Conservation (phyloP, 2,888 invertebrate genomes). For the Eilema depressum region DNA sequence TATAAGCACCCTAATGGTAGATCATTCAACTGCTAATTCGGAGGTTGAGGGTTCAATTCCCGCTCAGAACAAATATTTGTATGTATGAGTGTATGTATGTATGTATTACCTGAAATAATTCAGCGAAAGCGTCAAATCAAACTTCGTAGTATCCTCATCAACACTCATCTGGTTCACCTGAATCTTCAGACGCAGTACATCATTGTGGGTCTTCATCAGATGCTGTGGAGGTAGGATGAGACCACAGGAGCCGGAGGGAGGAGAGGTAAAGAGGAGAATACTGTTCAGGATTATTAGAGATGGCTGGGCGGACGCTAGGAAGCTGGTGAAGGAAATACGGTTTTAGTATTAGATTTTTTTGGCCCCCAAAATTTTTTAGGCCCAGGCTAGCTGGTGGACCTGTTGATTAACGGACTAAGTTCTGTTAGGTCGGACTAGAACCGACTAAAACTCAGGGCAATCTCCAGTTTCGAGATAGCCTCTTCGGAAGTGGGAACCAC, state of each 20-base stretch:
- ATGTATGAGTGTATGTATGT: too few relatives aligned
- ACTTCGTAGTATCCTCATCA: conserved; percentile 39
- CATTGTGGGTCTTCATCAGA: conserved; percentile 51
- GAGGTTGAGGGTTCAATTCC: too few relatives aligned
- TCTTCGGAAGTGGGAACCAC: too few relatives aligned
- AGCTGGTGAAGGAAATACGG: conserved; percentile 54
- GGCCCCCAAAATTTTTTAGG: too few relatives aligned
- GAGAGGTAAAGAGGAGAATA: conserved; percentile 70
- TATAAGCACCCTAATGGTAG: too few relatives aligned
- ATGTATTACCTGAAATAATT: conserved; percentile 64
- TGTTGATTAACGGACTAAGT: too few relatives aligned
- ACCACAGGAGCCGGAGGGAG: conserved; percentile 74
- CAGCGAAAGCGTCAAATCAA: conserved; percentile 48
- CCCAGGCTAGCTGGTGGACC: too few relatives aligned
- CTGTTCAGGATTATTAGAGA: conserved; percentile 69
- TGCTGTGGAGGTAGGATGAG: conserved; percentile 70
- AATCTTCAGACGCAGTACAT: conserved; percentile 56
- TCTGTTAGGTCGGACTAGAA: too few relatives aligned
- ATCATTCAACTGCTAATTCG: too few relatives aligned
- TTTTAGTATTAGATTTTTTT: not conserved
- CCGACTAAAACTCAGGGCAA: too few relatives aligned
- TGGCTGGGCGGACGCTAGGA: conserved; percentile 70
- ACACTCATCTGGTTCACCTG: conserved; percentile 44
- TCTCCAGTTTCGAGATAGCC: too few relatives aligned
- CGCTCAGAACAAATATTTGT: too few relatives aligned